These are phyloP conservation scores for Characodon lateralis DNA, from an alignment of 2,797 vertebrate species.

Conservation along the genomic window DNA sequence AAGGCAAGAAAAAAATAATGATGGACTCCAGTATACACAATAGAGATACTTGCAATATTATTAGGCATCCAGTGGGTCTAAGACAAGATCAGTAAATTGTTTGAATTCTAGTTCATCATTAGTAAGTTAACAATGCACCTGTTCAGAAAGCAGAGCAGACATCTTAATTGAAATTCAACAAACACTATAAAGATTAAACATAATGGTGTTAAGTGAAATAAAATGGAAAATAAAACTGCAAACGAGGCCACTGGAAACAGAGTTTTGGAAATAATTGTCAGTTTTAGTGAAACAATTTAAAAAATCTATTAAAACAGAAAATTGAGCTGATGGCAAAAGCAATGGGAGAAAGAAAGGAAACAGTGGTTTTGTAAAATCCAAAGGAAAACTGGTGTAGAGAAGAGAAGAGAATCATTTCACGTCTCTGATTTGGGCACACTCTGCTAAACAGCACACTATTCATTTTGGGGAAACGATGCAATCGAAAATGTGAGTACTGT, in stretches of 20 bases:
- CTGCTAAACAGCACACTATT: too few relatives aligned
- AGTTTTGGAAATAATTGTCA: background rate
- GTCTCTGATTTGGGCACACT: background rate
- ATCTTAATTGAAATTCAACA: too few relatives aligned
- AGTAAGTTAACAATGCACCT: too few relatives aligned
- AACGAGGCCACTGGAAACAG: too few relatives aligned
- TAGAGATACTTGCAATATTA: too few relatives aligned
- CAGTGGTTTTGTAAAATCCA: too few relatives aligned
- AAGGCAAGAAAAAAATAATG: background rate
- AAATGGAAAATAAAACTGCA: background rate
- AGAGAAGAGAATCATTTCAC: background rate
- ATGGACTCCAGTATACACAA: background rate
- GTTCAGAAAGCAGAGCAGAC: too few relatives aligned
- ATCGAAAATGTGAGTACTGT: too few relatives aligned
- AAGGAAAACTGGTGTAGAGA: background rate
- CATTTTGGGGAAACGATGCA: background rate
- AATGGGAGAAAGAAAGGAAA: background rate
- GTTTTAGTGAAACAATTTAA: background rate
- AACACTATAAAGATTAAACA: background rate
- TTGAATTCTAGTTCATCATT: too few relatives aligned
- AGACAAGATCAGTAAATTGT: too few relatives aligned
- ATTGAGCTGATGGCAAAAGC: background rate
- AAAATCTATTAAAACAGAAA: background rate
- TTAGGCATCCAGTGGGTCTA: too few relatives aligned
- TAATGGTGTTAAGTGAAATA: background rate